A percentile compares a stretch with the other conserved stretches of the same genome.
Evolutionary conservation across 2,797 vertebrate species (phyloP).

Genomic region (Stomatorhinus walkeri): DNA sequence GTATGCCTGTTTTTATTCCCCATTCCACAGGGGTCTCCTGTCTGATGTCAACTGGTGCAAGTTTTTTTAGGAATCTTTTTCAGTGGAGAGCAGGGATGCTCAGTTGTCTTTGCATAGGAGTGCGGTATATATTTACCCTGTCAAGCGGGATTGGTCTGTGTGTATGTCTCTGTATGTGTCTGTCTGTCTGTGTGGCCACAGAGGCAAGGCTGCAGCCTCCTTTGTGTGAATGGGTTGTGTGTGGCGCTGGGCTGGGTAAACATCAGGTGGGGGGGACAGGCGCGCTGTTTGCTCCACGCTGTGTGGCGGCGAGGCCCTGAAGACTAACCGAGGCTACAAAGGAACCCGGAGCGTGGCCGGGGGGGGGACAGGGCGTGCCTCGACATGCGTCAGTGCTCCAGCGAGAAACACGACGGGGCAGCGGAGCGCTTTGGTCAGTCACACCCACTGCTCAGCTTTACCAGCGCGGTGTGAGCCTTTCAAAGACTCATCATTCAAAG

Average conservation of each 20-base stretch:
- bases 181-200: not conserved
- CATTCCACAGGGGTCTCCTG: not conserved
- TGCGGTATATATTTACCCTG: not conserved
- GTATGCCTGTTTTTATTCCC: not conserved
- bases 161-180: not conserved
- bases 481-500: not conserved
- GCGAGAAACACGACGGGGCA: not conserved
- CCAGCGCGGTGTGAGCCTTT: not conserved
- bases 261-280: not conserved
- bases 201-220: not conserved
- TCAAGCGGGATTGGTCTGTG: not conserved
- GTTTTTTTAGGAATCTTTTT: not conserved
- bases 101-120: conserved; percentile 6
- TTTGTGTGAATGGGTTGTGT: not conserved
- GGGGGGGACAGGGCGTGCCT: not conserved
- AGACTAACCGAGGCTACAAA: not conserved
- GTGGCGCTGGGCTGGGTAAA: not conserved
- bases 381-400: not conserved
- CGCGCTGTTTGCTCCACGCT: not conserved
- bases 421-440: not conserved
- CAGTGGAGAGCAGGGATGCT: not conserved
- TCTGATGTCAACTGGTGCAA: not conserved
- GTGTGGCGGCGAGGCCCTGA: not conserved
- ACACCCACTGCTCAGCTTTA: not conserved
- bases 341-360: not conserved